Evolutionary conservation across 2,113 vertebrate genomes (phyloP), one percentile per base, ranked within the genome.

Genomic region (Ceyx margarethae): DNA sequence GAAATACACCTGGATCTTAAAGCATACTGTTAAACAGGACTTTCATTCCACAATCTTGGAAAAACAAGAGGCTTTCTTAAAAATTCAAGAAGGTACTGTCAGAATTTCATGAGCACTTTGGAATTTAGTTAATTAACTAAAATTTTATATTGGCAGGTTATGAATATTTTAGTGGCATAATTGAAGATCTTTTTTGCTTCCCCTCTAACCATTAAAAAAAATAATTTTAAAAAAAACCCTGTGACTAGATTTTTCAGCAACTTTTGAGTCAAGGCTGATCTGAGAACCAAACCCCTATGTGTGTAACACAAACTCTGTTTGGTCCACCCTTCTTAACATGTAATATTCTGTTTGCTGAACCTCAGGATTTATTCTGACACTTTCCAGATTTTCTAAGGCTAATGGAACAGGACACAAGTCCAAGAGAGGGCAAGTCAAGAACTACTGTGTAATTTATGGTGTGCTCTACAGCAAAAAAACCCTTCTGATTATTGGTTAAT

Each of bases 341-440:
- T 13, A 78, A 51, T 0, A 0, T 28, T 57, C 15, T 31, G 48
- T 21, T 78, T 43, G 75, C 65, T 62, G 33, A 93, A 71, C 46
- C 42, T 68, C 46, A 22, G 12, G 37, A 69, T 87, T 93, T 87
- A 57, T 91, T 89, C 48, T 77, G 42, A 94, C 77, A 83, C 16
- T 43, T 86, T 82, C 22, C 35, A 69, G 64, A 81, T 33, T 73
- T 84, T 80, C 81, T 75, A 81, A 86, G 46, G 37, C 58, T 87
- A 82, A 89, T 81, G 71, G 84, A 96, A 93, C 51, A 66, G 26
- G 62, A 94, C 46, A 68, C 40, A 76, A 15, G 35, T 46, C 69
- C 5, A 10, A 89, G 62, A 89, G 91, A 93, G 42, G 28, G 61
- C 50, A 95, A 80, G 65, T 62, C 66, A 91, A 43, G 74, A 93